Evolutionary conservation across 2,113 vertebrate genomes (phyloP).

Genomic region (Amphiprion ocellaris): DNA sequence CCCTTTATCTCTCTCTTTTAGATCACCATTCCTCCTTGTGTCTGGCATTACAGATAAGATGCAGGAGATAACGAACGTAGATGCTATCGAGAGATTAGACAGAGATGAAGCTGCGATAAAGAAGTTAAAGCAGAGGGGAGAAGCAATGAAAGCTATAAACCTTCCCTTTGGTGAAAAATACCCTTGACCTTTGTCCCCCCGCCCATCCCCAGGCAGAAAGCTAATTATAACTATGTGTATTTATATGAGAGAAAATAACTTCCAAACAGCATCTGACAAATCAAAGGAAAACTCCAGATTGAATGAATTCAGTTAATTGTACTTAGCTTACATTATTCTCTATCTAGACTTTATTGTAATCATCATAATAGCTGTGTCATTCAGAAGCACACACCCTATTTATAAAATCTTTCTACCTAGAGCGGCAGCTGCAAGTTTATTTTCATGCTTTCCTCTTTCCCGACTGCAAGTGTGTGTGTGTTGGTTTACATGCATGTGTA

Average conservation of each 20-base stretch:
- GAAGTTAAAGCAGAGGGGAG: conserved; percentile 1
- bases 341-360: conserved; percentile 6
- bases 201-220: background rate
- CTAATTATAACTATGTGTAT: conserved; percentile 8
- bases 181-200: conserved; percentile 29
- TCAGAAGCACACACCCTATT: conserved; percentile 21
- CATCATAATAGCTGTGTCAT: conserved; percentile 18
- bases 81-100: conserved; percentile 51
- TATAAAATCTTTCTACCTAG: conserved; percentile 10
- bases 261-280: background rate
- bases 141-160: conserved; percentile 24
- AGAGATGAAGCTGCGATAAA: conserved; percentile 51
- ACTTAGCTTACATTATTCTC: conserved; percentile 1
- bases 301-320: conserved; percentile 9
- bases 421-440: conserved; percentile 24
- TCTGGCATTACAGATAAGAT: conserved; percentile 68
- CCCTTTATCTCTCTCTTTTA: conserved; percentile 20
- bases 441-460: conserved; percentile 1
- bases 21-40: conserved; percentile 39
- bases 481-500: background rate
- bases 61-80: conserved; percentile 53
- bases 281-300: conserved; percentile 4
- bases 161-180: background rate
- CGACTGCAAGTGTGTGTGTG: background rate
- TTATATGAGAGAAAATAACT: conserved; percentile 9